Evolutionary conservation across 2,797 vertebrate species (phyloP), one percentile per base, ranked within the genome.

Genomic region (Lemur catta): DNA sequence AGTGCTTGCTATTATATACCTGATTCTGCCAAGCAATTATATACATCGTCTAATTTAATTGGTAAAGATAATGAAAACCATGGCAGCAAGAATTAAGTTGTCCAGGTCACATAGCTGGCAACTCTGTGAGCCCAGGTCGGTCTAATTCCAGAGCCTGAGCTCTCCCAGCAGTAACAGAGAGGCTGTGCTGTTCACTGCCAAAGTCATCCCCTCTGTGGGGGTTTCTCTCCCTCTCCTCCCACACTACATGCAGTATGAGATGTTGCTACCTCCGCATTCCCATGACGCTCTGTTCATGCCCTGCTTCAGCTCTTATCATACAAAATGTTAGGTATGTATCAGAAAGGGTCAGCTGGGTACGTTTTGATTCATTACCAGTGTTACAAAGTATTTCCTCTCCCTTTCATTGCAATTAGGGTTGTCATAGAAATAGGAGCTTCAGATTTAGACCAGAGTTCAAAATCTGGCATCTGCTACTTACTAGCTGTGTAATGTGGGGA

Each of bases 71-170:
- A 91, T 26, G 72, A 63, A 86, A 89, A 71, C n/a, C 2, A 33
- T 26, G 75, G 30, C 48, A 46, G 50, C 52, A 84, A 90, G 93
- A 95, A 84, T 30, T 30, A 63, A 65, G 76, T 92, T 90, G 85
- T 46, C 63, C 50, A 5, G 43, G 59, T 91, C 78, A 65, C 75
- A 63, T 41, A 76, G 38, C 35, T 41, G 61, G 1, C 52, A 41
- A 50, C 33, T 81, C 12, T 59, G 86, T 94, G 84, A 92, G 76
- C 43, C 22, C 17, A 41, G 2, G 26, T 80, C 33, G 46, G 4
- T 72, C 41, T 84, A 26, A 55, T 52, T 92, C 55, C 11, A 94
- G 74, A 82, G n/a, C 69, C 14, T 18, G 48, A 8, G 50, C 22
- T 26, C 2, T 26, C 17, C 41, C 9, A 30, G 50, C 6, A 20